A percentile compares a stretch with the other conserved stretches of the same genome.
phyloP scores from a whole-genome alignment of 2,888 invertebrate species.

The Apamea anceps region DNA sequence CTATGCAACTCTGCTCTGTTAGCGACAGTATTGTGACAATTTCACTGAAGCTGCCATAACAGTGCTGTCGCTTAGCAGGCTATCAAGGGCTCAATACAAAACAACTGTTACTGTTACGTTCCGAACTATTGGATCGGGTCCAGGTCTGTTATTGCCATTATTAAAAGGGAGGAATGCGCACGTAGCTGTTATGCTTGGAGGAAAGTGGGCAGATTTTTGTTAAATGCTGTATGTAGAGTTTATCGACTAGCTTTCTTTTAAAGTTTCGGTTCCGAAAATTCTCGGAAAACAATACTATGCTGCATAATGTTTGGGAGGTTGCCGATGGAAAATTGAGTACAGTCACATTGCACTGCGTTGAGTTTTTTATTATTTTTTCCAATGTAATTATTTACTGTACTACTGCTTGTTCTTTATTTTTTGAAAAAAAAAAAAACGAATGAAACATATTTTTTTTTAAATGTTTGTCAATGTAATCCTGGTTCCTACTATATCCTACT shows the following conservation, averaged over 20 bases:
- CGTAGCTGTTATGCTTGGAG: constrained; percentile 11
- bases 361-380: not conserved
- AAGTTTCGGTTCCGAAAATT: not conserved
- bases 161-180: constrained; percentile 58
- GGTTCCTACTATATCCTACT: no score
- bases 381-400: not conserved
- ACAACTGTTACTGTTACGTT: constrained; percentile 56
- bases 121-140: constrained; percentile 61
- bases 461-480: not conserved
- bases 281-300: not conserved
- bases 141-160: constrained; percentile 60
- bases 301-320: constrained; percentile 1
- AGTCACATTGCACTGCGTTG: not conserved
- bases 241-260: not conserved
- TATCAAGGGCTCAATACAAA: constrained; percentile 61
- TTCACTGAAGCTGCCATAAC: constrained; percentile 38
- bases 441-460: not conserved
- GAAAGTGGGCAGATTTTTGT: constrained; percentile 11
- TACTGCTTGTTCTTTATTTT: no score
- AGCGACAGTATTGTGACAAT: constrained; percentile 48
- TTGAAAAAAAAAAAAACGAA: not conserved
- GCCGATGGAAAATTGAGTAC: not conserved
- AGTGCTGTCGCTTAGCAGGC: constrained; percentile 28
- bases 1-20: constrained; percentile 14
- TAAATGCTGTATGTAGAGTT: constrained; percentile 17